These are phyloP conservation scores for honey bee (Apis mellifera) DNA, from an alignment of 1,140 invertebrate species.

Conservation along the genomic window DNA sequence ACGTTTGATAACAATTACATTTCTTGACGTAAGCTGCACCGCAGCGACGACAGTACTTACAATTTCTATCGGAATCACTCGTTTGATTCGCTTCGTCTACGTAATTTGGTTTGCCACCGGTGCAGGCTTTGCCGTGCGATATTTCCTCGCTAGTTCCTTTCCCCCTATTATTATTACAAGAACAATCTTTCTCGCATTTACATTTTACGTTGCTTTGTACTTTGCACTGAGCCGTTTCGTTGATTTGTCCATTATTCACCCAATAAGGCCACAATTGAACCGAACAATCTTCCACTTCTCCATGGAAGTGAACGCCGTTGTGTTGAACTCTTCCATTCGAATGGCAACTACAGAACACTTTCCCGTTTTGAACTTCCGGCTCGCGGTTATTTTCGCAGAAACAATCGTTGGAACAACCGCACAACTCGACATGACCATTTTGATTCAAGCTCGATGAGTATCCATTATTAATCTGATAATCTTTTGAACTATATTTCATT, in stretches of 20 bases:
- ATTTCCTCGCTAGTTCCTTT: constrained; percentile 21
- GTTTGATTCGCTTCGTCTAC: constrained; percentile 19
- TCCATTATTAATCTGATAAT: constrained; percentile 36
- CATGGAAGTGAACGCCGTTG: constrained; percentile 2
- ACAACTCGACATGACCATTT: constrained; percentile 31
- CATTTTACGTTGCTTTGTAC: constrained; percentile 60
- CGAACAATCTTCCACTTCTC: constrained; percentile 33
- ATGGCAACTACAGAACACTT: constrained; percentile 17
- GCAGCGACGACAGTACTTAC: constrained; percentile 71
- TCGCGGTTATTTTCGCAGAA: constrained; percentile 38
- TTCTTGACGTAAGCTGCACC: constrained; percentile 67
- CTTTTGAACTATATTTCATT: constrained; percentile 23
- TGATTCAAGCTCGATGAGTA: constrained; percentile 25
- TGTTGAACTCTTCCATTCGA: constrained; percentile 16
- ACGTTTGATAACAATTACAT: constrained; percentile 69
- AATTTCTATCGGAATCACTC: constrained; percentile 47
- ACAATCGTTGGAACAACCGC: constrained; percentile 57
- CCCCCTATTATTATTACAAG: constrained; percentile 56
- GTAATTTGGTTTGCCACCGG: constrained; percentile 35
- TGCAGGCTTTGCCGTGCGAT: constrained; percentile 4
- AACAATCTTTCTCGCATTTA: constrained; percentile 64
- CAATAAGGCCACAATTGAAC: constrained; percentile 18
- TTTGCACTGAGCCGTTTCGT: constrained; percentile 44
- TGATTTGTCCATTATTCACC: constrained; percentile 11
- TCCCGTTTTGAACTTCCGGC: constrained; percentile 7